Evolutionary conservation across 2,113 vertebrate species (phyloP), one percentile per base, ranked within the genome.

Genomic region (Amazona guildingii): DNA sequence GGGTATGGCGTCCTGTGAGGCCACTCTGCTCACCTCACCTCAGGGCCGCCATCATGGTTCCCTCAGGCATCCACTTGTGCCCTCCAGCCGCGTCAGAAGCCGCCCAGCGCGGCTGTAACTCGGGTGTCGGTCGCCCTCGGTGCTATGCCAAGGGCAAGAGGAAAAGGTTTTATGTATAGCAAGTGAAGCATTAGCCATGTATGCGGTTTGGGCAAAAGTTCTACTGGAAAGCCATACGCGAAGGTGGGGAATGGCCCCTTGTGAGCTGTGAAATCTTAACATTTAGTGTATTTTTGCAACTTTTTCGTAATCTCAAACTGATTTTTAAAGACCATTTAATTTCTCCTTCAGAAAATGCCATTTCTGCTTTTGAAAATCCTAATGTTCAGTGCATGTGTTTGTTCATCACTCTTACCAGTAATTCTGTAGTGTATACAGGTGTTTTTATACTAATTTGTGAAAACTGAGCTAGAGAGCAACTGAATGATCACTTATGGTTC

Each of bases 1-100:
- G 33, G 21, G 1, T 2, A 0, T 6, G 59, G 52, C 11, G 28
- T 29, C 20, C 20, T 4, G 11, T 9, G 46, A 69, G 69, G 41
- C 15, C 0, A 1, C 18, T 14, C 2, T 0, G 2, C 72, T 66
- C 10, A 1, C n/a, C 35, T 54, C 23, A 0, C 17, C 0, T 59
- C 33, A n/a, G 33, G 5, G 9, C 11, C 14, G 49, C 57, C 6
- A 2, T 16, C 0, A 1, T 7, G 59, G 35, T 41, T 62, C 18
- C 29, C 33, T 52, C 13, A 7, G 21, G 67, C 0, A 2, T 7
- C 12, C 0, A 2, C 12, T 48, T 1, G 2, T 17, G 20, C 6
- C 48, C 2, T 9, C 0, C 48, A 35, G 37, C 4, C 35, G 44
- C 54, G 16, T 80, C 54, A 66, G 55, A 44, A 61, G 0, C 4